These are phyloP conservation scores for Eufriesea mexicana DNA, from an alignment of 1,140 invertebrate species.

Conservation along the genomic window DNA sequence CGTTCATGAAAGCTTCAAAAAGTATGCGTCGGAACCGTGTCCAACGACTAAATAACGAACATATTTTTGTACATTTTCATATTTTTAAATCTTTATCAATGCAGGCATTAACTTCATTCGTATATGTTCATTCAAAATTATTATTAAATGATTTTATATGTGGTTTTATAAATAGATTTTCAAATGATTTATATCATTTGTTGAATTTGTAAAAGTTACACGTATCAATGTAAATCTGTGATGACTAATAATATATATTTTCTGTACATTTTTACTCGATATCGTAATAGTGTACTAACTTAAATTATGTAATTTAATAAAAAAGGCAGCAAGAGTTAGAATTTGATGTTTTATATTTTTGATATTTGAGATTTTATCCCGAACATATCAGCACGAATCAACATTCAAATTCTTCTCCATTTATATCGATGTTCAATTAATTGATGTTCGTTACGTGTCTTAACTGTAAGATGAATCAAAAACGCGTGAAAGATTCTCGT, in stretches of 20 bases:
- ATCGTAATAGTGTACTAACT: background rate
- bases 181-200: background rate
- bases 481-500: background rate
- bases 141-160: too few species aligned
- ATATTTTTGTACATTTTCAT: background rate
- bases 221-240: background rate
- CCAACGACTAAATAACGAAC: conserved; percentile 54
- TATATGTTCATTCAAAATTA: background rate
- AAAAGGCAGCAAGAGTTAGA: background rate
- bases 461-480: background rate
- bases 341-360: background rate
- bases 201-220: background rate
- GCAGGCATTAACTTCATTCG: background rate
- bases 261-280: background rate
- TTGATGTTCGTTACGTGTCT: background rate
- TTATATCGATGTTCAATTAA: background rate
- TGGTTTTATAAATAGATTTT: background rate
- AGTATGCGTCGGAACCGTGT: conserved; percentile 65
- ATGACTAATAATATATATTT: background rate
- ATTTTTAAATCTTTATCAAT: background rate
- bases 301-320: conserved; percentile 24
- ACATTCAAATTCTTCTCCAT: background rate
- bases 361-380: background rate
- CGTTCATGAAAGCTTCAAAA: conserved; percentile 64
- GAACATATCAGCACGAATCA: too few species aligned